Base-by-base conservation (phyloP, 2,113 vertebrate species). In the Tetrax tetrax region DNA sequence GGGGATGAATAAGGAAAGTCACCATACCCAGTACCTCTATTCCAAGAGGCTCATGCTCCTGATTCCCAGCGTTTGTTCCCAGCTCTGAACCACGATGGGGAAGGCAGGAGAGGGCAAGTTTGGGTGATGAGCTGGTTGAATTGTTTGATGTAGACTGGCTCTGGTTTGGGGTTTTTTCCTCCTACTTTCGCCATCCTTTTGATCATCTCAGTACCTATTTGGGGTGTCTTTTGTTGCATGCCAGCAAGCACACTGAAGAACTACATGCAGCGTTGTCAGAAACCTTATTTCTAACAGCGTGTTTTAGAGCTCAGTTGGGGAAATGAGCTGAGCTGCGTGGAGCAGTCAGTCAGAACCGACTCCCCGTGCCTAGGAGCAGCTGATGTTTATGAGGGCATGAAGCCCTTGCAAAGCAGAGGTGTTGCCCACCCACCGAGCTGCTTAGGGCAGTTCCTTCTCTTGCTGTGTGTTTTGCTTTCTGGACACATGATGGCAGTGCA, bases 301-400 rank as follows among this genome's bases (percentile, higher is more conserved):
- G 4, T 77, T 66, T 59, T 41, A 21, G 24, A 54, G 31, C 19
- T 38, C 9, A 2, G 41, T 53, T 41, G 78, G 37, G 22, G 9
- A 29, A 56, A 53, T 5, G 27, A 15, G 28, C 47, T 19, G 61
- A 66, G 63, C 61, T 84, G 27, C 31, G 31, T 22, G 24, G 54
- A 68, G 53, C 41, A 64, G 18, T 33, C 47, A 47, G 43, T 25
- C 0, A 0, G 1, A 50, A 14, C 4, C 0, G 2, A 45, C 11
- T 4, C 0, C 9, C 12, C 15, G 7, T 12, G 47, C 23, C 24
- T 7, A 20, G 15, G 60, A 38, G 35, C 0, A n/a, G 35, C 69
- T 69, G 50, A 4, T 60, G 24, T 2, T 21, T 5, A 3, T 7
- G 37, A 6, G 28, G 54, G 24, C 35, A 31, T n/a, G 60, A 24